Conservation (phyloP, 2,113 vertebrate genomes). For the Oryzias woworae region DNA sequence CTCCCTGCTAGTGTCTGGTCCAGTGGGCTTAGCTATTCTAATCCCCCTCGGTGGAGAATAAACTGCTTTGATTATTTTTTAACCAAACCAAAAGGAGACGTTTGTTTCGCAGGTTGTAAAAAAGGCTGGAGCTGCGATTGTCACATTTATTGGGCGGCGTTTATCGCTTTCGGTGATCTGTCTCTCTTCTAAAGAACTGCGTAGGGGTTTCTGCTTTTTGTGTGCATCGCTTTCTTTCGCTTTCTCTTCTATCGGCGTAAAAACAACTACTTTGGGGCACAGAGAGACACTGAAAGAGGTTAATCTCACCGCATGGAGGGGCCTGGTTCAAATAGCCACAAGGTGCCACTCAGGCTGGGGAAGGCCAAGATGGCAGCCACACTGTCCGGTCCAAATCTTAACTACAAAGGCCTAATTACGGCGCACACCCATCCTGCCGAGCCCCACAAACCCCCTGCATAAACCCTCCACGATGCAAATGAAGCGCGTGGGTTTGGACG, state of each 20-base stretch:
- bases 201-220: conserved; percentile 31
- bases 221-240: conserved; percentile 13
- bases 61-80: conserved; percentile 95
- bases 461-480: conserved; percentile 55
- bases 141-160: conserved; percentile 31
- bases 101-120: conserved; percentile 29
- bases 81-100: conserved; percentile 80
- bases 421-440: background rate
- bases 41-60: conserved; percentile 78
- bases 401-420: conserved; percentile 34
- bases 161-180: conserved; percentile 48
- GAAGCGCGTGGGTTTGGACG: conserved; percentile 39
- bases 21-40: conserved; percentile 93
- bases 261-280: conserved; percentile 35
- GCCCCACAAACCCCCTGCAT: conserved; percentile 7
- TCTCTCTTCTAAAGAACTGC: conserved; percentile 33
- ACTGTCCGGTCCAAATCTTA: conserved; percentile 20
- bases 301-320: conserved; percentile 29
- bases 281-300: conserved; percentile 28
- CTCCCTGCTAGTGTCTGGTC: conserved; percentile 91
- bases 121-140: conserved; percentile 41
- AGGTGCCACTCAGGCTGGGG: conserved; percentile 31
- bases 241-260: conserved; percentile 30
- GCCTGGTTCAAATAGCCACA: conserved; percentile 28
- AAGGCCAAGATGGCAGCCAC: background rate